These are phyloP conservation scores for Poeciliopsis prolifica DNA, from an alignment of 2,113 vertebrate genomes.

Conservation along the genomic window DNA sequence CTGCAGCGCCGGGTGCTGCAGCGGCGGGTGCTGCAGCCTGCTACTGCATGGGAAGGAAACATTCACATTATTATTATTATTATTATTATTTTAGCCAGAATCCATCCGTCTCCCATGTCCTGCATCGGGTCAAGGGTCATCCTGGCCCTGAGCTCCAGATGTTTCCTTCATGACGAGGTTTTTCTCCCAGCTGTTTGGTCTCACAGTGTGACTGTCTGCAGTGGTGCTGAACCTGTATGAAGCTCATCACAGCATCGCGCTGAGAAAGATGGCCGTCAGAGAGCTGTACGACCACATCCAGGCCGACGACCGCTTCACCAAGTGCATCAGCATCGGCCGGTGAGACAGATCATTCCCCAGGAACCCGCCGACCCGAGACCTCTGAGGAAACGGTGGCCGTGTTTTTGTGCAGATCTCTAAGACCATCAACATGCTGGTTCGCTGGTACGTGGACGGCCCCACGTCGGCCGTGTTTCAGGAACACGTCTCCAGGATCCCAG, in stretches of 20 bases:
- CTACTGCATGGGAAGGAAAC: too few relatives aligned
- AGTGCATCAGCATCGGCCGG: conserved; percentile 93
- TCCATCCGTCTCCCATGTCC: too few relatives aligned
- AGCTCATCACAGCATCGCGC: conserved; percentile 81
- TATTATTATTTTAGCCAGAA: too few relatives aligned
- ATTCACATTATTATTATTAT: too few relatives aligned
- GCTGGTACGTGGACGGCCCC: conserved; percentile 89
- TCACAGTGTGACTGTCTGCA: conserved; percentile 56
- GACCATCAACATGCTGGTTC: conserved; percentile 94
- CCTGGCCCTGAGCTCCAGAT: too few relatives aligned
- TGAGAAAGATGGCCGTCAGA: conserved; percentile 80
- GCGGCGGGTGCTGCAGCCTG: too few relatives aligned
- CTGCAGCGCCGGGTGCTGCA: too few relatives aligned
- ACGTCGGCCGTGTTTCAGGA: conserved; percentile 85
- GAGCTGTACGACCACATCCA: conserved; percentile 89
- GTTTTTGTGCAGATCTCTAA: conserved; percentile 88
- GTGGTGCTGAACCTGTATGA: conserved; percentile 90
- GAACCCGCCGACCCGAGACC: too few relatives aligned
- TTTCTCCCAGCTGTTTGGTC: background rate
- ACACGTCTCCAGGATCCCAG: conserved; percentile 90
- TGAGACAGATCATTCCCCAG: conserved; percentile 52
- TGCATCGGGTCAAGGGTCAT: too few relatives aligned
- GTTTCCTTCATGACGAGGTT: background rate
- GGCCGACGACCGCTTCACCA: conserved; percentile 92
- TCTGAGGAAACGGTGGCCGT: background rate